These are phyloP conservation scores for Porites australiensis DNA, from an alignment of 64 coral and sea anemone species.

Conservation along the genomic window DNA sequence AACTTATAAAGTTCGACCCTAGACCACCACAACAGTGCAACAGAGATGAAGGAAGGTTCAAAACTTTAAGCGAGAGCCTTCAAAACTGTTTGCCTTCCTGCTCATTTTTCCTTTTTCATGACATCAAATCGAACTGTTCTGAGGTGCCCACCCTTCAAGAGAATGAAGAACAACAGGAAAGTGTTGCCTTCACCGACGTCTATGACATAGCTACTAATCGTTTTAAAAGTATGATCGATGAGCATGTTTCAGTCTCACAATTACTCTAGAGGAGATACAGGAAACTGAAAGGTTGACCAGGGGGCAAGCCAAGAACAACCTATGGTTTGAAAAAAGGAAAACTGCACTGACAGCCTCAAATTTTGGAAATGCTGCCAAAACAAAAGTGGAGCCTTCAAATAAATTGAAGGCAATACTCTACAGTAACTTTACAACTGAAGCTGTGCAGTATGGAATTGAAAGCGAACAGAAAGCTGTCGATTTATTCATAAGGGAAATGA, in stretches of 20 bases:
- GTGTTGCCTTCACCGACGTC: slow-evolving; percentile 52
- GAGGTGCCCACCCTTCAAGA: slow-evolving; percentile 19
- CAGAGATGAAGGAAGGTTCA: slow-evolving; percentile 44
- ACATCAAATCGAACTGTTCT: slow-evolving; percentile 43
- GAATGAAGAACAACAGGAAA: slow-evolving; percentile 24
- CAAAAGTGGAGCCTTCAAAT: slow-evolving; percentile 66
- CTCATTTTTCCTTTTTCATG: slow-evolving; percentile 74
- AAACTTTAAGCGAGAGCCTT: slow-evolving; percentile 30
- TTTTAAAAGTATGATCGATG: slow-evolving; percentile 71
- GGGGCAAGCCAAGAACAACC: slow-evolving; percentile 52
- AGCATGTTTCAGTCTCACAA: slow-evolving; percentile 35
- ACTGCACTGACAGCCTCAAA: slow-evolving; percentile 63
- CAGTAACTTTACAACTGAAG: no score
- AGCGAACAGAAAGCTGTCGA: slow-evolving; percentile 10
- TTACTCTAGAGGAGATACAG: slow-evolving; percentile 52
- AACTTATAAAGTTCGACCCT: slow-evolving; percentile 58
- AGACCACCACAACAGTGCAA: slow-evolving; percentile 26
- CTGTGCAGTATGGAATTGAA: slow-evolving; percentile 14
- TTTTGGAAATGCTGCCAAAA: slow-evolving; percentile 73
- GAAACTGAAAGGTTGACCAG: slow-evolving; percentile 55
- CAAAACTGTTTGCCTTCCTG: slow-evolving; percentile 63
- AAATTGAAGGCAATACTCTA: slow-evolving; percentile 60
- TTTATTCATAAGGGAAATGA: slow-evolving; percentile 24
- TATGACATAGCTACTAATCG: slow-evolving; percentile 66
- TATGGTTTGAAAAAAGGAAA: slow-evolving; percentile 72